phyloP scores from a whole-genome alignment of 1,140 invertebrate genomes.

The Drosophila lowei region DNA sequence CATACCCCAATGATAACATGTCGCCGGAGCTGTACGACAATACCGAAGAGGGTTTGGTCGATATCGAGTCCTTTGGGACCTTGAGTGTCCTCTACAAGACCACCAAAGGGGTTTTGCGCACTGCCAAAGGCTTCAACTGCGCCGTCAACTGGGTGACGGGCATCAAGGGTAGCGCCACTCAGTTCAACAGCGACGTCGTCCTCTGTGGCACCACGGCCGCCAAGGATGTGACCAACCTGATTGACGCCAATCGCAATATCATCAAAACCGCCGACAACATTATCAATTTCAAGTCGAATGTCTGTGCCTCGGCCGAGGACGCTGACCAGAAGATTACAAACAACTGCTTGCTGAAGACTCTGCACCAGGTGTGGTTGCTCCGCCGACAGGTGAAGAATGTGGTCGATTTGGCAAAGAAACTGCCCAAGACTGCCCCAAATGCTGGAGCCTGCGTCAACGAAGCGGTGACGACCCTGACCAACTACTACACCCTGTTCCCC shows the following conservation, averaged over 20 bases:
- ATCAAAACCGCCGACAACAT: slow-evolving; percentile 41
- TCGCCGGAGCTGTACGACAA: slow-evolving; percentile 15
- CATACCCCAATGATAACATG: slow-evolving; percentile 6
- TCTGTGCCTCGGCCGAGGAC: slow-evolving; percentile 36
- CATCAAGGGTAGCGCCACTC: slow-evolving; percentile 50
- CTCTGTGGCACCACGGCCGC: slow-evolving; percentile 47
- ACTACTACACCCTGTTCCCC: slow-evolving; percentile 65
- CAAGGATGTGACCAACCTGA: slow-evolving; percentile 58
- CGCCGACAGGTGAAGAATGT: slow-evolving; percentile 32
- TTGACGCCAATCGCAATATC: slow-evolving; percentile 54
- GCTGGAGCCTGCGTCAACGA: slow-evolving; percentile 44
- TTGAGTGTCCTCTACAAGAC: slow-evolving; percentile 4
- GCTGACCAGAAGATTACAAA: slow-evolving; percentile 7
- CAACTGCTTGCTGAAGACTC: slow-evolving; percentile 37
- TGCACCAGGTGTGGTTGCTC: slow-evolving; percentile 22
- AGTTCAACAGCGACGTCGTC: slow-evolving; percentile 36
- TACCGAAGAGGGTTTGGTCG: slow-evolving; percentile 16
- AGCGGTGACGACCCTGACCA: slow-evolving; percentile 33
- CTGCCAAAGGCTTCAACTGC: slow-evolving; percentile 65
- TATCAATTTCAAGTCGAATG: slow-evolving; percentile 35
- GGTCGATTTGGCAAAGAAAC: slow-evolving; percentile 41
- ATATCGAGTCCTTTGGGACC: slow-evolving; percentile 3
- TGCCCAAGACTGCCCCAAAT: slow-evolving; percentile 55
- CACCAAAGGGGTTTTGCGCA: slow-evolving; percentile 38
- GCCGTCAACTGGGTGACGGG: slow-evolving; percentile 57